Evolutionary conservation across 2,888 invertebrate genomes (phyloP).

Genomic region (Erpobdella octoculata): DNA sequence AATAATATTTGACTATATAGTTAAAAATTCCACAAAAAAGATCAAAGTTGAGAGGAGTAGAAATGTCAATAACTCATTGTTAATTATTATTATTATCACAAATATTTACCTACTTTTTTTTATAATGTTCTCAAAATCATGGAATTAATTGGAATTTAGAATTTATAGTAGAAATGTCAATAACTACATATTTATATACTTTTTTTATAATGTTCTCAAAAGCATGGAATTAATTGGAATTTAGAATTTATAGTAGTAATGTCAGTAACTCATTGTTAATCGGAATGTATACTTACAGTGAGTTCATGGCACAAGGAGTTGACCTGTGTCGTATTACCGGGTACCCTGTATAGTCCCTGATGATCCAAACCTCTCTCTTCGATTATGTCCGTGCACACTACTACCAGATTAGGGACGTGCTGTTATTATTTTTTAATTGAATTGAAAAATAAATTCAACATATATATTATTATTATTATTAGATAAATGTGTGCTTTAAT

Average conservation of each 20-base stretch:
- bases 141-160: neutral
- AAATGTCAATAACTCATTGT: too few species aligned
- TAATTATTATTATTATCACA: too few species aligned
- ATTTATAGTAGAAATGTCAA: neutral
- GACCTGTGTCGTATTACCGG: conserved; percentile 13
- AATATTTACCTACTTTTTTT: too few species aligned
- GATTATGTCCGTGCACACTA: conserved; percentile 18
- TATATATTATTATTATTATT: too few species aligned
- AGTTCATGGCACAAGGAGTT: conserved; percentile 12
- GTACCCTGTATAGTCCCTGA: conserved; percentile 14
- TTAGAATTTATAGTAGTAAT: neutral
- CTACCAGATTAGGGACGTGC: neutral
- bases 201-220: neutral
- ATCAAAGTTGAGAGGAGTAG: too few species aligned
- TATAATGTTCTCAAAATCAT: neutral
- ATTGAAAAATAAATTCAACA: too few species aligned
- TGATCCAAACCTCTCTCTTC: conserved; percentile 14
- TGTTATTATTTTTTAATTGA: too few species aligned
- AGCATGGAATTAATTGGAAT: neutral
- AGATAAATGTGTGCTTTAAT: too few species aligned
- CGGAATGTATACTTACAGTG: neutral
- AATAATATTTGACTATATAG: too few species aligned
- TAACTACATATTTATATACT: neutral
- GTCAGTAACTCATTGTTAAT: neutral
- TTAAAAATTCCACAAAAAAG: too few species aligned